Percentiles rank a stretch among this genome's conserved stretches.
Evolutionary conservation across 2,888 invertebrate genomes (phyloP).

Genomic region (Spatulosminthurus flaviceps): DNA sequence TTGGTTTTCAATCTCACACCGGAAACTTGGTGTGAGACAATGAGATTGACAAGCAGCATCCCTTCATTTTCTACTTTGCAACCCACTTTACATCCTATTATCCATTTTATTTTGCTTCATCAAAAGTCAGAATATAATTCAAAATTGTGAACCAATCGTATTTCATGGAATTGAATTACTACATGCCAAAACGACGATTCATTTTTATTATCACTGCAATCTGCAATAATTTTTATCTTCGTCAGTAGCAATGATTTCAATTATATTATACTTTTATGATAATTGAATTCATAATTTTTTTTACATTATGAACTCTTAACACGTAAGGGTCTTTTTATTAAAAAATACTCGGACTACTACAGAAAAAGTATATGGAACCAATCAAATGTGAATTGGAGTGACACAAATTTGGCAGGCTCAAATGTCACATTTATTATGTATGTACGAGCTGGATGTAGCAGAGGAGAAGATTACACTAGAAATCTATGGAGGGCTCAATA

Average conservation of each 20-base stretch:
- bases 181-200: too few species aligned
- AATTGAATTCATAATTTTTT: too few species aligned
- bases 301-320: too few species aligned
- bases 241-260: too few species aligned
- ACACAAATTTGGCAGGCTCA: not conserved
- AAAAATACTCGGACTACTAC: too few species aligned
- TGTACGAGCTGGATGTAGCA: too few species aligned
- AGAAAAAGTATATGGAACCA: not conserved
- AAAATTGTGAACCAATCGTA: not conserved
- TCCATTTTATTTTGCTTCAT: not conserved
- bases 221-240: too few species aligned
- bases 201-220: too few species aligned
- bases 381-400: not conserved
- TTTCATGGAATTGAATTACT: not conserved
- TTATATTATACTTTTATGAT: too few species aligned
- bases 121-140: not conserved
- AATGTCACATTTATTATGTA: not conserved
- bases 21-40: slow-evolving; percentile 35
- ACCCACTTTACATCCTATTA: not conserved
- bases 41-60: slow-evolving; percentile 39
- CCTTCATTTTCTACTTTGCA: slow-evolving; percentile 21
- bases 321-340: too few species aligned
- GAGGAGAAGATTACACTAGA: too few species aligned
- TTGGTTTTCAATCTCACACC: slow-evolving; percentile 28
- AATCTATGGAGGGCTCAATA: too few species aligned